Evolutionary conservation across 1,140 invertebrate genomes (phyloP).

Genomic region (Vollenhovia emeryi): DNA sequence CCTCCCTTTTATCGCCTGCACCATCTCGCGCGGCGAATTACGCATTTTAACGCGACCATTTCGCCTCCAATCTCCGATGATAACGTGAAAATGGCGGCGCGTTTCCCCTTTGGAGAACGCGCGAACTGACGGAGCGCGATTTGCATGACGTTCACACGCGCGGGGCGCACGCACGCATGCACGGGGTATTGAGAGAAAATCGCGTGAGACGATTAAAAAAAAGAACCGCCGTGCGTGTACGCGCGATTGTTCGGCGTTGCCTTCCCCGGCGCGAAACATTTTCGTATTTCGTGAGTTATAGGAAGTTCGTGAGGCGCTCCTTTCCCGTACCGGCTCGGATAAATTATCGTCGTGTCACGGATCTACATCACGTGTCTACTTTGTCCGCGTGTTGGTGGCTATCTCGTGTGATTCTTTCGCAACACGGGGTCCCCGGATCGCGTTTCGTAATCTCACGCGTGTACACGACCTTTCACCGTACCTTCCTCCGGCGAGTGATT

Average conservation of each 20-base stretch:
- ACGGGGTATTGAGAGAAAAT: background rate
- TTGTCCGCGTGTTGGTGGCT: slow-evolving; percentile 39
- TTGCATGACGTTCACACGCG: background rate
- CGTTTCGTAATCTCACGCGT: slow-evolving; percentile 70
- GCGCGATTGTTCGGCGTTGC: slow-evolving; percentile 17
- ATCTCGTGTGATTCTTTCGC: slow-evolving; percentile 64
- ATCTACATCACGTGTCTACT: slow-evolving; percentile 17
- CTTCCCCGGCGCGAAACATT: slow-evolving; percentile 38
- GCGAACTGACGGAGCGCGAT: background rate
- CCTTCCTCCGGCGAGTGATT: slow-evolving; percentile 65
- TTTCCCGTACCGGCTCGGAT: slow-evolving; percentile 57
- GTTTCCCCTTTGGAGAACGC: background rate
- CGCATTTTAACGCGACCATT: slow-evolving; percentile 2
- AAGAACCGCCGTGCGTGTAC: background rate
- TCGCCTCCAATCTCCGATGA: slow-evolving; percentile 1
- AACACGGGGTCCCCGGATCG: slow-evolving; percentile 59
- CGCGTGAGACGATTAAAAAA: background rate
- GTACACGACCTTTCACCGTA: slow-evolving; percentile 68
- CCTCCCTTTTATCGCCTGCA: slow-evolving; percentile 29
- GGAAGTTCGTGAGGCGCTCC: slow-evolving; percentile 40
- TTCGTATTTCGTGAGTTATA: slow-evolving; percentile 65
- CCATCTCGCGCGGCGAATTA: background rate
- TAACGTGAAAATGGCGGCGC: background rate
- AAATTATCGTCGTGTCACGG: slow-evolving; percentile 67
- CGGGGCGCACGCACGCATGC: background rate